Conservation (phyloP, 2,888 invertebrate species). For the Synanthedon myopaeformis region DNA sequence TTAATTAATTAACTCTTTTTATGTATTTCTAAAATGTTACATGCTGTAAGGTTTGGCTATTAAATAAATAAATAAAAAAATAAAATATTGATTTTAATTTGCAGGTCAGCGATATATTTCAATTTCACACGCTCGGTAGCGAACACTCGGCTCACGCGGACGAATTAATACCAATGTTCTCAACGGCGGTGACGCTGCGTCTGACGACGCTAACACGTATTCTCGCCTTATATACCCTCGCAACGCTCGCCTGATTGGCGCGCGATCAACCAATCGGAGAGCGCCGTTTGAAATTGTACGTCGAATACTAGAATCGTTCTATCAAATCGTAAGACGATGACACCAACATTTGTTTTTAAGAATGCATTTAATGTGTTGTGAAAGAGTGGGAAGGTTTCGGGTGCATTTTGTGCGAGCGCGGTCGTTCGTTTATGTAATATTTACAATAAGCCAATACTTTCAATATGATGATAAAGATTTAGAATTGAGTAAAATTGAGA, state of each 20-base stretch:
- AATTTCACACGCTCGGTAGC: constrained; percentile 78
- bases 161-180: constrained; percentile 51
- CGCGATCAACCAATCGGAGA: constrained; percentile 12
- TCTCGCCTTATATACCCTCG: constrained; percentile 30
- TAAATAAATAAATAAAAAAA: too few relatives aligned
- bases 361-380: background rate
- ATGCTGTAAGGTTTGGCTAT: too few relatives aligned
- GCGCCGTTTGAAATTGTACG: constrained; percentile 4
- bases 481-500: too few relatives aligned
- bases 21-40: too few relatives aligned
- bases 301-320: constrained; percentile 5
- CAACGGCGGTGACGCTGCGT: constrained; percentile 22
- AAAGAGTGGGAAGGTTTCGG: too few relatives aligned
- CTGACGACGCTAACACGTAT: constrained; percentile 14
- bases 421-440: too few relatives aligned
- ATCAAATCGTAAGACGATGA: constrained; percentile 2
- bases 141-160: constrained; percentile 57
- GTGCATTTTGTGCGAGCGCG: too few relatives aligned
- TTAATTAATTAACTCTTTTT: too few relatives aligned
- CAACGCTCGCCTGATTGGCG: constrained; percentile 19
- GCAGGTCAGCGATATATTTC: constrained; percentile 79
- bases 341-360: background rate
- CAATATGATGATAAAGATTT: too few relatives aligned
- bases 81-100: constrained; percentile 15
- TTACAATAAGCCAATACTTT: too few relatives aligned